A percentile compares a stretch with the other conserved stretches of the same genome.
phyloP scores from a whole-genome alignment of 1,140 invertebrate genomes.

The Drosophila virilis region DNA sequence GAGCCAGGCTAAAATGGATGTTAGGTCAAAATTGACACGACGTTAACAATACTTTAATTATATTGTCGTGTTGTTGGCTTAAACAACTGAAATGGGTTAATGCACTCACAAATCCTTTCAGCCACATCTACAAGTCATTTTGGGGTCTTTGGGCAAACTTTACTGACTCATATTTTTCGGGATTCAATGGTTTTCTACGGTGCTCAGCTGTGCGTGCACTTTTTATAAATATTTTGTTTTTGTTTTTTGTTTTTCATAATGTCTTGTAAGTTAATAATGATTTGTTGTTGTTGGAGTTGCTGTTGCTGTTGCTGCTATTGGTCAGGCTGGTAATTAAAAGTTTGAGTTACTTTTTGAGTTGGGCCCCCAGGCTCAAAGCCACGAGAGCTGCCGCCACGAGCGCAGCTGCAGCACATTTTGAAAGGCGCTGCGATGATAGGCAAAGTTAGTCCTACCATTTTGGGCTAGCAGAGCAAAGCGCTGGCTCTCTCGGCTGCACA shows the following conservation, averaged over 20 bases:
- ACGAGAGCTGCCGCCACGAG: slow-evolving; percentile 39
- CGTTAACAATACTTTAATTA: slow-evolving; percentile 2
- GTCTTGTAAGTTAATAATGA: slow-evolving; percentile 75
- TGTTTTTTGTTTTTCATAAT: slow-evolving; percentile 44
- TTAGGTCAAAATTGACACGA: not conserved
- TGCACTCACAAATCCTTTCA: slow-evolving; percentile 29
- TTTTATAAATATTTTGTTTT: not conserved
- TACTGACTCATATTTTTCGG: slow-evolving; percentile 27
- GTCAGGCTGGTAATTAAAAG: slow-evolving; percentile 79
- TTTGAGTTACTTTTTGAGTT: slow-evolving; percentile 79
- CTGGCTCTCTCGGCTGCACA: slow-evolving; percentile 45
- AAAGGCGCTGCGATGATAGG: slow-evolving; percentile 57
- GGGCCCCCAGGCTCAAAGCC: slow-evolving; percentile 28
- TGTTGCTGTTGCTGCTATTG: slow-evolving; percentile 44
- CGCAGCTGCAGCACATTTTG: slow-evolving; percentile 33
- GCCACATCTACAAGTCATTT: slow-evolving; percentile 37
- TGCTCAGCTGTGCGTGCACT: slow-evolving; percentile 54
- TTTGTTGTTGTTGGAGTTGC: slow-evolving; percentile 63
- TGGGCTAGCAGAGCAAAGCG: slow-evolving; percentile 17
- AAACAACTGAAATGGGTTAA: slow-evolving; percentile 15
- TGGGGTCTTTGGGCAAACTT: slow-evolving; percentile 23
- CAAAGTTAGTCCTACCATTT: slow-evolving; percentile 52
- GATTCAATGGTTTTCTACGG: slow-evolving; percentile 13
- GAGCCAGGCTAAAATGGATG: not conserved
- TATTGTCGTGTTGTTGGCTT: not conserved